A percentile compares a stretch with the other conserved stretches of the same genome.
Evolutionary conservation across 2,113 vertebrate species (phyloP).

Genomic region (Ivindomyrus marchei): DNA sequence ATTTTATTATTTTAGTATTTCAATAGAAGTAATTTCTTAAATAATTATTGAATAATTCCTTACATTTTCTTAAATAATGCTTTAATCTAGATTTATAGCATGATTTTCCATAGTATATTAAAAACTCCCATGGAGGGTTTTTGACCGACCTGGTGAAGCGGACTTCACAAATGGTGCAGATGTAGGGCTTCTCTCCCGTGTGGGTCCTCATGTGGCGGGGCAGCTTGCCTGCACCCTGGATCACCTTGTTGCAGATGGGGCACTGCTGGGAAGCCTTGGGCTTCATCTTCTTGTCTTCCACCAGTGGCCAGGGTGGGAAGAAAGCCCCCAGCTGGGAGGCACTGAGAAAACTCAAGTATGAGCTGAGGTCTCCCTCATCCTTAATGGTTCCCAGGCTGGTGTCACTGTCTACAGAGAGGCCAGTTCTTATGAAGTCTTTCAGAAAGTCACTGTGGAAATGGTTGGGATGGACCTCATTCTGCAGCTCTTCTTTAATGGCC

Average conservation of each 20-base stretch:
- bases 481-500: conserved; percentile 89
- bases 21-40: not conserved
- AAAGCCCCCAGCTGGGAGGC: conserved; percentile 81
- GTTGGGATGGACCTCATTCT: conserved; percentile 72
- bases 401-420: conserved; percentile 51
- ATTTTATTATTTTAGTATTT: not conserved
- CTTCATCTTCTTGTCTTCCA: conserved; percentile 93
- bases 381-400: conserved; percentile 76
- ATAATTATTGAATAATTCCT: not conserved
- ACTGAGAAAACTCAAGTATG: conserved; percentile 89
- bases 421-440: conserved; percentile 70
- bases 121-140: not conserved
- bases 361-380: conserved; percentile 81
- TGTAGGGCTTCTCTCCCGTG: conserved; percentile 96
- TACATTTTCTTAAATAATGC: not conserved
- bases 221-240: conserved; percentile 95
- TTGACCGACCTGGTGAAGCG: conserved; percentile 89
- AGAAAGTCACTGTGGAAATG: conserved; percentile 81
- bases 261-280: conserved; percentile 97
- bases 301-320: conserved; percentile 90
- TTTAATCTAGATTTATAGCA: not conserved
- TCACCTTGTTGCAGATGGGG: conserved; percentile 97
- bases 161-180: conserved; percentile 97
- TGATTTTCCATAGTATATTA: not conserved
- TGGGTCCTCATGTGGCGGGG: conserved; percentile 96